Conservation (phyloP, 2,113 vertebrate genomes). For the Muntiacus reevesi region DNA sequence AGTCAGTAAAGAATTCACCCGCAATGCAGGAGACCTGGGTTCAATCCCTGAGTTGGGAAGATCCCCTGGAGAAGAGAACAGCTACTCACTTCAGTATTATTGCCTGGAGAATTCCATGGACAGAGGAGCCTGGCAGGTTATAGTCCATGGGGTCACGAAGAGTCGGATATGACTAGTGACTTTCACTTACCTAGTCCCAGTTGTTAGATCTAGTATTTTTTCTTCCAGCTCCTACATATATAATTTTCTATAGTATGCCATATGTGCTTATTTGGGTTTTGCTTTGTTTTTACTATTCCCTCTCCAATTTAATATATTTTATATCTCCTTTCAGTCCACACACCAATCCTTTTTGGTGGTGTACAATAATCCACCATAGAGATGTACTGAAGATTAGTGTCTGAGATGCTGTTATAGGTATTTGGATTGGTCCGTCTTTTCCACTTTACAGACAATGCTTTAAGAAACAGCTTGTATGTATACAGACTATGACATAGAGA, state of each 20-base stretch:
- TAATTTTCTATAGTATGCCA: neutral
- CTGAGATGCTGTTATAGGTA: neutral
- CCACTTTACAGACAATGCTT: neutral
- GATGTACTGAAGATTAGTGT: neutral
- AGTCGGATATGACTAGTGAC: neutral
- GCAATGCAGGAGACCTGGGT: neutral
- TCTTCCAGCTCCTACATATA: neutral
- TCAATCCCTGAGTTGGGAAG: neutral
- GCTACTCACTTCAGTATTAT: neutral
- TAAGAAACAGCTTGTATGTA: neutral
- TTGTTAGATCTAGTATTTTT: neutral
- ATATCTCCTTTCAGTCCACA: neutral
- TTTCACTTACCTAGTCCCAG: neutral
- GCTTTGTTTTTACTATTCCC: neutral
- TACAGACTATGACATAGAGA: neutral
- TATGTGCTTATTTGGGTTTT: neutral
- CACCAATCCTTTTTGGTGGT: neutral
- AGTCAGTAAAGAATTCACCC: neutral
- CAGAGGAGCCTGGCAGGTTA: neutral
- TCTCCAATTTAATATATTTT: neutral
- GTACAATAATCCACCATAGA: neutral
- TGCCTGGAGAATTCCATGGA: neutral
- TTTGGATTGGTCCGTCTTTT: neutral
- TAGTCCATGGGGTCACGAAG: neutral
- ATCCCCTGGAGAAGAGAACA: neutral